Conservation (phyloP, 2,797 vertebrate species). For the Emydoidea blandingii region DNA sequence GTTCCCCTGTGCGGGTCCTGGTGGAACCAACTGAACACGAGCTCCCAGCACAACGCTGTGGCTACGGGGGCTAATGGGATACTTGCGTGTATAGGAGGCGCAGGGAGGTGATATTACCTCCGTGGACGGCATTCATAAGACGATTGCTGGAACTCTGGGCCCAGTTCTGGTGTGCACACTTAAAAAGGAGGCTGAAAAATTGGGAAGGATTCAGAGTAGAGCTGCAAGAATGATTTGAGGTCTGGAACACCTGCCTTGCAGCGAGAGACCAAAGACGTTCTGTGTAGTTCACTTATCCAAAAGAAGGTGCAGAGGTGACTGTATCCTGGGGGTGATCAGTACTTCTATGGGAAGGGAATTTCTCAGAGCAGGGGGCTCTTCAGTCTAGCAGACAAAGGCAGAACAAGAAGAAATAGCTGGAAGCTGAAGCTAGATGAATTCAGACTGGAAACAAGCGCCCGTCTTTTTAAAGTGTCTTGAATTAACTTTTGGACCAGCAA, state of each 20-base stretch:
- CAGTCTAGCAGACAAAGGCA: not conserved
- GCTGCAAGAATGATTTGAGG: not conserved
- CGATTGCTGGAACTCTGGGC: not conserved
- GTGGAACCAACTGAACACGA: too few species aligned
- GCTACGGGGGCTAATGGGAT: too few species aligned
- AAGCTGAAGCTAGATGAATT: not conserved
- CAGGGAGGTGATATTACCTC: not conserved
- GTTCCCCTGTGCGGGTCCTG: too few species aligned
- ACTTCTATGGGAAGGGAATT: not conserved
- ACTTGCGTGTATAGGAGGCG: too few species aligned
- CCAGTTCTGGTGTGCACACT: not conserved
- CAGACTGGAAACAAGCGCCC: not conserved
- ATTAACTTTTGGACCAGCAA: not conserved
- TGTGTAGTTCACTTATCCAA: not conserved
- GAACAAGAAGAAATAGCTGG: not conserved
- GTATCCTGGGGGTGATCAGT: not conserved
- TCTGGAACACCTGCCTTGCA: not conserved
- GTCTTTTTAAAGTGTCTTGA: not conserved
- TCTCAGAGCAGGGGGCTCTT: not conserved
- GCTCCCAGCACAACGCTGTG: too few species aligned
- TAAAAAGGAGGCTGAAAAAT: not conserved
- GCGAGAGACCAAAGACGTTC: not conserved
- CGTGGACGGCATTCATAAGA: not conserved
- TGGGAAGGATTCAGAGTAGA: not conserved
- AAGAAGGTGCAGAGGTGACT: not conserved